Evolutionary conservation across 2,113 vertebrate genomes (phyloP).

Genomic region (Arenaria interpres): DNA sequence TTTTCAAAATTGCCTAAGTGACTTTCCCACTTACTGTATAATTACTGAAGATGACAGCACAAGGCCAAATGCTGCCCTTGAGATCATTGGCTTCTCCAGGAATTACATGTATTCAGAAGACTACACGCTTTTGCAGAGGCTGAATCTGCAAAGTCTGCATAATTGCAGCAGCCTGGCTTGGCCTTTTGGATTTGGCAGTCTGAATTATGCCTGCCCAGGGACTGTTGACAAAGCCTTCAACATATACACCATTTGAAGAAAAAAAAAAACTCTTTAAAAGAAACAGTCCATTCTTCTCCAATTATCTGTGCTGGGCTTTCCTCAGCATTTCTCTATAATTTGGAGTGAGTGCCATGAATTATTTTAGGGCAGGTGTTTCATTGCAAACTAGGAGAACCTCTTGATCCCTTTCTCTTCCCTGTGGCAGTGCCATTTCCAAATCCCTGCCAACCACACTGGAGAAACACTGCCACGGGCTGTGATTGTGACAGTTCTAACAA

Average conservation of each 20-base stretch:
- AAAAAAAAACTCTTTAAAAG: neutral
- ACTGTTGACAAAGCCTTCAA: neutral
- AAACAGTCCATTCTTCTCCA: neutral
- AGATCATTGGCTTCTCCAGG: neutral
- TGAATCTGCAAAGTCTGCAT: neutral
- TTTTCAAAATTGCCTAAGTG: neutral
- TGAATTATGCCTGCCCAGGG: neutral
- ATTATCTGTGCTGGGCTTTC: neutral
- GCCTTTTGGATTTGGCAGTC: neutral
- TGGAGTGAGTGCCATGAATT: neutral
- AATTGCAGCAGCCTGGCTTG: neutral
- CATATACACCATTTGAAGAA: neutral
- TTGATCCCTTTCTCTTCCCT: neutral
- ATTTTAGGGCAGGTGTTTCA: neutral
- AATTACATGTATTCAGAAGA: neutral
- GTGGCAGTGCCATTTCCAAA: neutral
- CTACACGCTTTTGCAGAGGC: neutral
- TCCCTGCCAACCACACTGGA: neutral
- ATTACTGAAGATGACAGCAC: neutral
- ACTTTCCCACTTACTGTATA: neutral
- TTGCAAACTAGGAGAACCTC: neutral
- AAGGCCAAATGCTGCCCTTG: neutral
- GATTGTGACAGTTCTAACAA: neutral
- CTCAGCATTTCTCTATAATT: neutral
- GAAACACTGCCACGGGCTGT: neutral